Percentiles rank a stretch among this genome's conserved stretches.
These are phyloP conservation scores for Monopterus albus DNA, from an alignment of 2,113 vertebrate genomes.

Conservation along the genomic window DNA sequence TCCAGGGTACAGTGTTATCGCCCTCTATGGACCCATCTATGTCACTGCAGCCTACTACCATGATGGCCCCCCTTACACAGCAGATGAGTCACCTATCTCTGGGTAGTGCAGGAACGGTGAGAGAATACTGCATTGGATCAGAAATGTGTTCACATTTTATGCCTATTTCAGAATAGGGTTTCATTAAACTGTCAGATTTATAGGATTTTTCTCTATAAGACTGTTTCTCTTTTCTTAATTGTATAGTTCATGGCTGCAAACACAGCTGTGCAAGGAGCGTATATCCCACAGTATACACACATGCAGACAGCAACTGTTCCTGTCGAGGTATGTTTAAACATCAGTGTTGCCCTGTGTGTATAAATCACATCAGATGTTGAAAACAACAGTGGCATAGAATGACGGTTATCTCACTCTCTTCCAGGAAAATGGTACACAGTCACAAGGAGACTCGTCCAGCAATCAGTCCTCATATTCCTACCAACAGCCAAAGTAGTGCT, in stretches of 20 bases:
- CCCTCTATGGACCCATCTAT: slow-evolving; percentile 98
- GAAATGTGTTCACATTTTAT: not conserved
- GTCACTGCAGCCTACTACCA: slow-evolving; percentile 95
- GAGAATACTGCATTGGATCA: slow-evolving; percentile 42
- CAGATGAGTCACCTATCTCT: slow-evolving; percentile 98
- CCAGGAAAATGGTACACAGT: slow-evolving; percentile 93
- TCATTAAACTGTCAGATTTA: too few species aligned
- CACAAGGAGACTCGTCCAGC: slow-evolving; percentile 92
- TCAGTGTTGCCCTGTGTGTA: not conserved
- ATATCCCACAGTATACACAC: slow-evolving; percentile 94
- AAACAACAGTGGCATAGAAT: not conserved
- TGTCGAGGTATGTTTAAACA: slow-evolving; percentile 86
- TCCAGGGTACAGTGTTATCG: slow-evolving; percentile 94
- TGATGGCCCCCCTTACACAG: slow-evolving; percentile 94
- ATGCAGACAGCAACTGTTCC: slow-evolving; percentile 90
- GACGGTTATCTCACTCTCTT: slow-evolving; percentile 36
- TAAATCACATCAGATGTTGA: not conserved
- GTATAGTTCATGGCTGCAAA: slow-evolving; percentile 94
- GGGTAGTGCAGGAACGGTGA: slow-evolving; percentile 91
- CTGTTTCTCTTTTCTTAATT: slow-evolving; percentile 51
- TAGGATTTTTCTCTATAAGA: too few species aligned
- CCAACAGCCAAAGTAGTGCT: slow-evolving; percentile 95
- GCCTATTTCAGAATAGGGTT: not conserved
- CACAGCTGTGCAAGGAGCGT: slow-evolving; percentile 94
- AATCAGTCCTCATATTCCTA: slow-evolving; percentile 96